Evolutionary conservation across 1,140 invertebrate genomes (phyloP).

Genomic region (Gryllus bimaculatus): DNA sequence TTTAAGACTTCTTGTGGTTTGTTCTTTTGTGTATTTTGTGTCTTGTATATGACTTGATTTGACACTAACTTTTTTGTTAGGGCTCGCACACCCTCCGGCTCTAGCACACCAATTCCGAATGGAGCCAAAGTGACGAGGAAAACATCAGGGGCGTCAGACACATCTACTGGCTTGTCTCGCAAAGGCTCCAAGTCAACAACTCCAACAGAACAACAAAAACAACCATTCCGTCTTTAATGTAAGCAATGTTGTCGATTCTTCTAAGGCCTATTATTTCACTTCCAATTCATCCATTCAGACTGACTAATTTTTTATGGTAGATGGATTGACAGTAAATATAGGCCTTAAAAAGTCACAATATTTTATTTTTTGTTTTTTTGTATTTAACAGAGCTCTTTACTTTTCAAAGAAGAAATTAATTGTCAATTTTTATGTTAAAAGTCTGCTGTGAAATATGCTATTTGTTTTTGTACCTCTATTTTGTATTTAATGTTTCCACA

Average conservation of each 20-base stretch:
- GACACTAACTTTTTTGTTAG: constrained; percentile 31
- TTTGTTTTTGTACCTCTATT: background rate
- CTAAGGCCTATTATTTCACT: background rate
- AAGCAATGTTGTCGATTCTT: background rate
- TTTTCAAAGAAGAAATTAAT: background rate
- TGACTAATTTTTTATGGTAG: background rate
- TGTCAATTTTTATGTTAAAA: background rate
- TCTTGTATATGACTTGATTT: background rate
- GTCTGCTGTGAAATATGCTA: background rate
- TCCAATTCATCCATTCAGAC: background rate
- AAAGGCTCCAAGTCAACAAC: constrained; percentile 32
- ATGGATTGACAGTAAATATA: background rate
- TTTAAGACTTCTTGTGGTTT: too few species aligned
- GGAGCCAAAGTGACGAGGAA: constrained; percentile 52
- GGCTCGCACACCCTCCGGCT: constrained; percentile 53
- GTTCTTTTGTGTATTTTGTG: too few species aligned
- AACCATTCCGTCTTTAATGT: constrained; percentile 53
- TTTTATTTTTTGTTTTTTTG: background rate
- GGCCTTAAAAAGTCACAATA: background rate
- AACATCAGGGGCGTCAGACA: constrained; percentile 54
- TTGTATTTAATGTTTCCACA: background rate
- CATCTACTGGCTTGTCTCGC: constrained; percentile 37
- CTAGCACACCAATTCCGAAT: constrained; percentile 53
- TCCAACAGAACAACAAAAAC: constrained; percentile 47
- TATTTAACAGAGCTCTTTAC: background rate